Conservation (phyloP, 2,797 vertebrate genomes). For the Prunella strophiata region DNA sequence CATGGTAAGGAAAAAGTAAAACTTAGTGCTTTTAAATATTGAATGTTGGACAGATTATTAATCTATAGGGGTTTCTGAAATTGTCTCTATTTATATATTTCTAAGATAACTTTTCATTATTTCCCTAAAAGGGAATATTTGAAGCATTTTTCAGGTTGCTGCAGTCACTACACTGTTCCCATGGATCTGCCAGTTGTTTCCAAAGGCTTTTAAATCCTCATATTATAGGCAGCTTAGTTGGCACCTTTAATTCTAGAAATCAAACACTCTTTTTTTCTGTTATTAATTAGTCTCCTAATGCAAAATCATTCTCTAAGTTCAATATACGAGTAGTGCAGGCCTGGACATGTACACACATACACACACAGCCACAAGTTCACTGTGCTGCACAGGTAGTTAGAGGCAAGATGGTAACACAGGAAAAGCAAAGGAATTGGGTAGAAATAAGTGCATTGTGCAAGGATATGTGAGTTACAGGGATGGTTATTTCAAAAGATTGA, state of each 20-base stretch:
- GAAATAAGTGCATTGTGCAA: background rate
- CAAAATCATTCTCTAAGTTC: background rate
- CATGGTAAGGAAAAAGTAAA: background rate
- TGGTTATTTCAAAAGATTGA: background rate
- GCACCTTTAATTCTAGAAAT: background rate
- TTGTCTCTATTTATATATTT: background rate
- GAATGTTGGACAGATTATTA: background rate
- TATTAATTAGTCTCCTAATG: background rate
- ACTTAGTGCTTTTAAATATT: background rate
- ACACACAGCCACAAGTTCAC: background rate
- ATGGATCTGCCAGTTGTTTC: background rate
- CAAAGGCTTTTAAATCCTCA: background rate
- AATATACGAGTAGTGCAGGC: background rate
- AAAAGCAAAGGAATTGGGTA: background rate
- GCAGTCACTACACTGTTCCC: background rate
- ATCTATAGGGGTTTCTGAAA: background rate
- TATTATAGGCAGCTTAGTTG: background rate
- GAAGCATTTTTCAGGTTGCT: background rate
- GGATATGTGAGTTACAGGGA: background rate
- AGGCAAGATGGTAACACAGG: background rate
- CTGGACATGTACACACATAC: rapidly evolving
- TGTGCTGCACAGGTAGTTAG: background rate
- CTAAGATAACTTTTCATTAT: background rate
- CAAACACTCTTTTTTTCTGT: background rate
- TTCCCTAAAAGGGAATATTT: background rate